Conservation (phyloP, 2,113 vertebrate species). For the Zonotrichia leucophrys region DNA sequence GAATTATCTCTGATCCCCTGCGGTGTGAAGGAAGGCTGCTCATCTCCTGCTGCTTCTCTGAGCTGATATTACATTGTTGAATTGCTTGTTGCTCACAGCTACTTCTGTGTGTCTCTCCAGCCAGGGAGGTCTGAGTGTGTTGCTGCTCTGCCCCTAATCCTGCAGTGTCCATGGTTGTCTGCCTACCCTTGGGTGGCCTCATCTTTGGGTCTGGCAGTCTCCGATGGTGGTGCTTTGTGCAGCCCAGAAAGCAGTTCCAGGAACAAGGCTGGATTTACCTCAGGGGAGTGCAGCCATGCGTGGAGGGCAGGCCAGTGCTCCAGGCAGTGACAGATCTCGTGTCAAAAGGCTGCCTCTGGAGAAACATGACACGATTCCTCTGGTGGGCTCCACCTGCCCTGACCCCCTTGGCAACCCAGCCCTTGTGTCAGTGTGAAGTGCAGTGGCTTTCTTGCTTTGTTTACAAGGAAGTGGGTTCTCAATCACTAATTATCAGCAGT, state of each 20-base stretch:
- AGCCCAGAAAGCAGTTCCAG: background rate
- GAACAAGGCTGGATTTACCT: background rate
- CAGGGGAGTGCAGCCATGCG: background rate
- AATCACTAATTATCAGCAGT: background rate
- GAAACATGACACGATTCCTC: background rate
- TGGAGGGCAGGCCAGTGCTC: background rate
- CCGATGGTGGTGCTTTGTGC: background rate
- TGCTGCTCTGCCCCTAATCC: background rate
- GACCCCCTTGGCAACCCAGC: background rate
- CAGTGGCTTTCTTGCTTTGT: background rate
- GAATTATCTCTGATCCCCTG: constrained; percentile 39
- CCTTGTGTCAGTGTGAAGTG: background rate
- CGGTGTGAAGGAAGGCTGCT: constrained; percentile 4
- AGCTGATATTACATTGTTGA: background rate
- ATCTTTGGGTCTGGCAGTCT: background rate
- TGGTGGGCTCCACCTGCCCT: background rate
- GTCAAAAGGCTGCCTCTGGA: background rate
- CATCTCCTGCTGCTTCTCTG: constrained; percentile 9
- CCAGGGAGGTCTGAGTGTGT: background rate
- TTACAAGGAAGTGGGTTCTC: background rate
- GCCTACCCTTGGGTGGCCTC: background rate
- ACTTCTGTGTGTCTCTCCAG: background rate
- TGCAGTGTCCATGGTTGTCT: background rate
- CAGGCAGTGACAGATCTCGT: background rate
- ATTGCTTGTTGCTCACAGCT: background rate